Evolutionary conservation across 2,888 invertebrate genomes (phyloP), one percentile per base, ranked within the genome.

Genomic region (Acanthosepion pharaonis): DNA sequence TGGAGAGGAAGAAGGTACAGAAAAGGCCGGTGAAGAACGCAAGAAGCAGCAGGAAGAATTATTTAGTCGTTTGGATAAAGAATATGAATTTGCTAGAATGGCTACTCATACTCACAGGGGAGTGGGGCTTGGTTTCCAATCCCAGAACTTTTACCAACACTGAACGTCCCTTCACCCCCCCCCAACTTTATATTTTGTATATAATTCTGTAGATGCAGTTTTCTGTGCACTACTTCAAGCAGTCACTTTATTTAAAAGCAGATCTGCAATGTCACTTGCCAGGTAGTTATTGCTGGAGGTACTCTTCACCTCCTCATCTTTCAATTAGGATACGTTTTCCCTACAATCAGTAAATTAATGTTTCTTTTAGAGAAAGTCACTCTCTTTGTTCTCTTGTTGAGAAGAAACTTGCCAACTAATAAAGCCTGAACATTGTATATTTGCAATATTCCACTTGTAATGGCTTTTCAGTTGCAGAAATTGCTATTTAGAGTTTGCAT

Each of bases 71-170:
- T 98, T 99, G 98, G 99, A 99, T 97, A 98, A 99, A 96, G 99
- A 99, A 97, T 99, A 99, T 97, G 99, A 99, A 97, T 99, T 99
- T 94, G 99, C 99, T 0, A 98, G 99, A 78, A 98, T 99, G 95
- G 98, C 99, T 48, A 99, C 99, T 0, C 99, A 99, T 97, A 99
- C 99, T 23, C 99, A 99, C 98, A 98, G 99, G 94, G 98, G 98
- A 15, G 97, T 98, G 25, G 98, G 98, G 15, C 97, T 98, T 4
- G 98, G 98, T 2, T 98, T 97, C 94, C 95, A 96, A 5, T 97
- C 97, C 18, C 96, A 96, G 94, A 59, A 33, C 42, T 94, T 64
- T 48, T 94, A 94, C 64, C 94, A 55, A 42, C 94, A 94, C 64
- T 94, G 64, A 94, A 53, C n/a, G 25, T 18, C 11, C 49, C 92